Conservation (phyloP, 1,140 invertebrate species). For the Drosophila cardini region DNA sequence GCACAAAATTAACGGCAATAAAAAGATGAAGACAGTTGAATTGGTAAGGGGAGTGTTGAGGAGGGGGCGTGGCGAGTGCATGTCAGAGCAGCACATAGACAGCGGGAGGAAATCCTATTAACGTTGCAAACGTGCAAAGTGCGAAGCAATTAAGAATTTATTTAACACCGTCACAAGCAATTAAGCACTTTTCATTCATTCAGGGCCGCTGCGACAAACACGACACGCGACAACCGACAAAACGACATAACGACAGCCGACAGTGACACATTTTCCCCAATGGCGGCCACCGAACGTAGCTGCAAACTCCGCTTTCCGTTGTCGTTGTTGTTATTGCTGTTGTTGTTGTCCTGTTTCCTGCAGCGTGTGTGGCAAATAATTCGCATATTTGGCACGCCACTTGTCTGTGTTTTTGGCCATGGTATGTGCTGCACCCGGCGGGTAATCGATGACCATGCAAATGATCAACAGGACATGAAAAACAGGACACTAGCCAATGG, state of each 20-base stretch:
- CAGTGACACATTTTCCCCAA: constrained; percentile 65
- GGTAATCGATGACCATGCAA: constrained; percentile 75
- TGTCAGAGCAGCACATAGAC: background rate
- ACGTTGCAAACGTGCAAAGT: constrained; percentile 84
- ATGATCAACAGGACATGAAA: constrained; percentile 64
- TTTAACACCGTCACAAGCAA: constrained; percentile 85
- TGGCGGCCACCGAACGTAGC: constrained; percentile 25
- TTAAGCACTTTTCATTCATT: constrained; percentile 84
- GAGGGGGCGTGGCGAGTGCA: background rate
- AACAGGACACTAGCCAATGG: constrained; percentile 3
- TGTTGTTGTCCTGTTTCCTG: constrained; percentile 54
- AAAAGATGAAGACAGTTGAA: constrained; percentile 68
- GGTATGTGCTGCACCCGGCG: constrained; percentile 48
- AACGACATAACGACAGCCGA: constrained; percentile 38
- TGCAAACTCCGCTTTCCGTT: background rate
- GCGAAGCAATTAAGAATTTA: constrained; percentile 85
- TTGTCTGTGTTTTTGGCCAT: constrained; percentile 64
- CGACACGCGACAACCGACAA: constrained; percentile 18
- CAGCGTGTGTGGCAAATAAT: constrained; percentile 63
- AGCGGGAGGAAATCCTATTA: constrained; percentile 77
- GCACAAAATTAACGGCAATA: constrained; percentile 78
- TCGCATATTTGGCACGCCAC: constrained; percentile 79
- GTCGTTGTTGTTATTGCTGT: constrained; percentile 3
- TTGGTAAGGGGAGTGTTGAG: background rate
- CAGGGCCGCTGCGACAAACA: constrained; percentile 46